Conservation (phyloP, 53 echinoderm and acorn worm genomes). For the Luidia sarsii region DNA sequence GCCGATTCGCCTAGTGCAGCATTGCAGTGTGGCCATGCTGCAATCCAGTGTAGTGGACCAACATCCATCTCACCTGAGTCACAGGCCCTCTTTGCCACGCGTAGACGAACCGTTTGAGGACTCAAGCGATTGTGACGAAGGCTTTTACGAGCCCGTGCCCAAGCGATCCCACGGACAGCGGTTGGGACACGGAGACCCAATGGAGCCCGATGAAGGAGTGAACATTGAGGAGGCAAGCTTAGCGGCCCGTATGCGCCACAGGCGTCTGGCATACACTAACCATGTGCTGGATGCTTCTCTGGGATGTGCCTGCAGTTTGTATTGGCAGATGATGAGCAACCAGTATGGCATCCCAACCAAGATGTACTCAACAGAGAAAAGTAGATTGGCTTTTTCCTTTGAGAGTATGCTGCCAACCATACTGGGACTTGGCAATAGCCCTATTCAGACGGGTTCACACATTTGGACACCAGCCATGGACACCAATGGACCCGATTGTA, state of each 20-base stretch:
- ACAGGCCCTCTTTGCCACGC: not conserved
- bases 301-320: conserved; percentile 16
- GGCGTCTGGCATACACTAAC: conserved; percentile 19
- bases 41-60: not conserved
- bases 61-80: not conserved
- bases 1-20: not conserved
- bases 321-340: conserved; percentile 51
- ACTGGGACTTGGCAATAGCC: not conserved
- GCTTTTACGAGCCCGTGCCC: conserved; percentile 28
- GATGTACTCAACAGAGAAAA: conserved; percentile 13
- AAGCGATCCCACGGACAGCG: conserved; percentile 10
- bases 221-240: not conserved
- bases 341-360: conserved; percentile 33
- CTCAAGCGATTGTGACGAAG: conserved; percentile 37
- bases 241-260: conserved; percentile 1
- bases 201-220: conserved; percentile 22
- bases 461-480: not conserved
- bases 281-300: conserved; percentile 22
- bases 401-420: not conserved
- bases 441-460: not conserved
- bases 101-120: not conserved
- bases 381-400: not conserved
- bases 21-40: not conserved
- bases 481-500: too few relatives aligned
- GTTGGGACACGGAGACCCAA: not conserved